phyloP scores from a whole-genome alignment of 2,797 vertebrate genomes.

The Florisuga fusca region DNA sequence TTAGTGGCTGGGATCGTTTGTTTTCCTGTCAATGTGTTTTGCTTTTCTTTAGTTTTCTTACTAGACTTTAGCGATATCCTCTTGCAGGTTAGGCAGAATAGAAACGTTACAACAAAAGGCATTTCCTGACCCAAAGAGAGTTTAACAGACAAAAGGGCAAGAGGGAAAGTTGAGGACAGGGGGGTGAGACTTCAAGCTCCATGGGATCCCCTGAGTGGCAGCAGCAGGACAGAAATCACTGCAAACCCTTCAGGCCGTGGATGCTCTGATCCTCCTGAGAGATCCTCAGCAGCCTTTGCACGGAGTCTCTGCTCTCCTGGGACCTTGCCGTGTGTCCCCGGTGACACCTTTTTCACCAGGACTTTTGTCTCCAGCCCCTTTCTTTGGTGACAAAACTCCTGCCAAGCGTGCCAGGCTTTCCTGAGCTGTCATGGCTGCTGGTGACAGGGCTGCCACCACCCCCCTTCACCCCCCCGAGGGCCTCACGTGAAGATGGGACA shows the following conservation, averaged over 20 bases:
- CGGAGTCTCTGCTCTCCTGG: not conserved
- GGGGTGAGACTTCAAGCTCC: not conserved
- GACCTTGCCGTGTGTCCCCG: accelerated
- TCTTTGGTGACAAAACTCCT: accelerated
- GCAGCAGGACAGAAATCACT: not conserved
- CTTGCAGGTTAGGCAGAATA: not conserved
- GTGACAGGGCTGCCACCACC: not conserved
- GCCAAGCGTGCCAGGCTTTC: accelerated
- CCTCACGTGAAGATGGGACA: not conserved
- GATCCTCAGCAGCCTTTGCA: not conserved
- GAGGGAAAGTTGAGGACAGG: not conserved
- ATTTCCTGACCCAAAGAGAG: not conserved
- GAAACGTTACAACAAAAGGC: not conserved
- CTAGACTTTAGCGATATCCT: not conserved
- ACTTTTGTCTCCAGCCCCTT: not conserved
- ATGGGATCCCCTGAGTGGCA: accelerated
- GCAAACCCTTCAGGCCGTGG: not conserved
- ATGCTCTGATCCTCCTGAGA: not conserved
- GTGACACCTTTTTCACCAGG: accelerated
- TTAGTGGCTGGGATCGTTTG: not conserved
- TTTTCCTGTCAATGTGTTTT: accelerated
- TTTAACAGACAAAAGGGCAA: not conserved
- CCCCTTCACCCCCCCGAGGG: not conserved
- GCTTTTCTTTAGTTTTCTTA: not conserved
- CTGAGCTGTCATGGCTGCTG: not conserved